These are phyloP conservation scores for Micromesistius poutassou DNA, from an alignment of 2,797 vertebrate species.

Conservation along the genomic window DNA sequence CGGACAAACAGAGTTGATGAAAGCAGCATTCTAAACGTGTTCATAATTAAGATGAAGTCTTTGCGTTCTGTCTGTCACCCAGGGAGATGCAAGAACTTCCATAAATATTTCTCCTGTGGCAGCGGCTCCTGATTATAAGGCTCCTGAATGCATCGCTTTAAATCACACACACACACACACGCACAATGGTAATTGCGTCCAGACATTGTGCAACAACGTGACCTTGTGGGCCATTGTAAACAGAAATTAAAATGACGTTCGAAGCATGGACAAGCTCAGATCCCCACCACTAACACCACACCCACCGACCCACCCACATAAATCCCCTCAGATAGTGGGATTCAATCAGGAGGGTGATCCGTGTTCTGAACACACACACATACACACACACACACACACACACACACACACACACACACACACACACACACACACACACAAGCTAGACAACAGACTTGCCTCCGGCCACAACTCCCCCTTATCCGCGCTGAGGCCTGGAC, in stretches of 20 bases:
- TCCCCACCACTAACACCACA: neutral
- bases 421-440: neutral
- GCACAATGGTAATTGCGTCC: constrained; percentile 30
- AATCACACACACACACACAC: constrained; percentile 48
- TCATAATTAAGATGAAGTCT: constrained; percentile 40
- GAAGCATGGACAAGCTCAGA: neutral
- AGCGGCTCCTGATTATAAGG: constrained; percentile 51
- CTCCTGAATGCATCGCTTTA: constrained; percentile 45
- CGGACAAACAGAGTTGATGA: constrained; percentile 5
- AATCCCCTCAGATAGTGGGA: neutral
- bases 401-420: neutral
- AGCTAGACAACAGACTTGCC: neutral
- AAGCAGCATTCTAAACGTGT: constrained; percentile 29
- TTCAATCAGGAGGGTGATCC: too few relatives aligned
- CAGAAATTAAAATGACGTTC: neutral
- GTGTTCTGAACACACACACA: neutral
- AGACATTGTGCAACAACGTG: constrained; percentile 24
- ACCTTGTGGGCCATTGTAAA: constrained; percentile 31
- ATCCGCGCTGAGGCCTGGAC: too few relatives aligned
- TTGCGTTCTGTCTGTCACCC: constrained; percentile 22
- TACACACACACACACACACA: neutral
- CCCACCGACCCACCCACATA: neutral
- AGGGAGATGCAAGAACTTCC: constrained; percentile 34
- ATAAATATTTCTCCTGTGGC: constrained; percentile 43
- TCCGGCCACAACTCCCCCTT: too few relatives aligned